Evolutionary conservation across 2,113 vertebrate genomes (phyloP), one percentile per base, ranked within the genome.

Genomic region (Labeo catla): DNA sequence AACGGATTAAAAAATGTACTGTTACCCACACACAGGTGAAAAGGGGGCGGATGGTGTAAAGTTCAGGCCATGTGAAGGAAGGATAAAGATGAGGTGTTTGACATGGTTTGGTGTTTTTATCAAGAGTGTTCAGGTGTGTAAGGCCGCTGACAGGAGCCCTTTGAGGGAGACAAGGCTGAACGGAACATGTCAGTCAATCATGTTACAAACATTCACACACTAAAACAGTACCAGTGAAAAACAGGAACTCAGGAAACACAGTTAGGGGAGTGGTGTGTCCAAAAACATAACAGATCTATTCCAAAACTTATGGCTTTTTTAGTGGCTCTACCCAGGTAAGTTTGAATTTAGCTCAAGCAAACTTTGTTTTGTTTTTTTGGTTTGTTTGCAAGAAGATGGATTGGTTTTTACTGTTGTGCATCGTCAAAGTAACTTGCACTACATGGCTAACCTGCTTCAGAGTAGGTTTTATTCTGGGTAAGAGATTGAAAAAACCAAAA

Each of bases 1-100:
- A 63, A 50, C 16, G 43, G 81, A 73, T 43, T 84, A 72, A 84
- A 85, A 89, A 63, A 49, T 61, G 52, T 78, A 87, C 76, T 84
- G 81, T 89, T 87, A 85, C 52, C 21, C 52, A 19, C 4, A 39
- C 49, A 70, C 9, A 43, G 65, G 76, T 73, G 76, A 66, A 54
- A n/a, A 84, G 47, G 49, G 70, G 76, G 54, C 39, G 34, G 77
- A 88, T 70, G 43, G 45, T 83, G 65, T 52, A 28, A 43, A 70
- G 65, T 57, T 79, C 28, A 63, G 13, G 0, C 8, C 4, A 21
- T 78, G 77, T 85, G 47, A 88, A 50, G 54, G 43, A 72, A 72
- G 87, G 39, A 73, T 61, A 61, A 81, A 63, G 28, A 65, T 2
- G 39, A 76, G 54, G 65, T 79, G 66, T 54, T 79, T 43, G 49